Conservation (phyloP, 2,888 invertebrate genomes). For the Lasioglossum malachurum region DNA sequence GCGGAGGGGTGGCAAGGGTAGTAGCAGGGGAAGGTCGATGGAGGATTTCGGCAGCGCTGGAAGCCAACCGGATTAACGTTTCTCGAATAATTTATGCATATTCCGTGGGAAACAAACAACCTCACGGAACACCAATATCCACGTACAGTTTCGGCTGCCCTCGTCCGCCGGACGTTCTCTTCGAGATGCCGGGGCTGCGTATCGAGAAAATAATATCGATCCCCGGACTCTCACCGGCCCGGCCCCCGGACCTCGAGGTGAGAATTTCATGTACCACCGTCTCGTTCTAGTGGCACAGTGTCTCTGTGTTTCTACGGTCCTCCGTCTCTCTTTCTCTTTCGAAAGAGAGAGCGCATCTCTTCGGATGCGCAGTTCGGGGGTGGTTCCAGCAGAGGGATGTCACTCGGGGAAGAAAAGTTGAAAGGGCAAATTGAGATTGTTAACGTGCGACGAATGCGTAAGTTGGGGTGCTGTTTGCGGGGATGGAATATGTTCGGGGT, state of each 20-base stretch:
- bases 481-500: neutral
- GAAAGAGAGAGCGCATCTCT: too few relatives aligned
- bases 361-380: constrained; percentile 45
- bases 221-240: neutral
- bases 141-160: constrained; percentile 41
- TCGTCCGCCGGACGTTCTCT: neutral
- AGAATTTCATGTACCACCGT: constrained; percentile 30
- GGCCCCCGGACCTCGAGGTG: constrained; percentile 28
- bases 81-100: constrained; percentile 78
- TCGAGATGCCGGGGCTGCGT: neutral
- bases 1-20: neutral
- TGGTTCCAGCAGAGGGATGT: constrained; percentile 1
- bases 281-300: neutral
- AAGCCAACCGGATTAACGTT: constrained; percentile 79
- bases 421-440: constrained; percentile 46
- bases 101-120: constrained; percentile 16
- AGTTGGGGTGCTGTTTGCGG: constrained; percentile 8
- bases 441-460: constrained; percentile 30
- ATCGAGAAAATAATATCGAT: constrained; percentile 63
- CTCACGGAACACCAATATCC: constrained; percentile 1
- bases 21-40: constrained; percentile 21
- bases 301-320: neutral
- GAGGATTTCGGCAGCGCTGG: constrained; percentile 64
- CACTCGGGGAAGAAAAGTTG: constrained; percentile 45
- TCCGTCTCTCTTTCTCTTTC: neutral